Percentiles rank a stretch among this genome's conserved stretches.
Evolutionary conservation across 2,888 invertebrate genomes (phyloP).

Genomic region (Spodoptera exigua): DNA sequence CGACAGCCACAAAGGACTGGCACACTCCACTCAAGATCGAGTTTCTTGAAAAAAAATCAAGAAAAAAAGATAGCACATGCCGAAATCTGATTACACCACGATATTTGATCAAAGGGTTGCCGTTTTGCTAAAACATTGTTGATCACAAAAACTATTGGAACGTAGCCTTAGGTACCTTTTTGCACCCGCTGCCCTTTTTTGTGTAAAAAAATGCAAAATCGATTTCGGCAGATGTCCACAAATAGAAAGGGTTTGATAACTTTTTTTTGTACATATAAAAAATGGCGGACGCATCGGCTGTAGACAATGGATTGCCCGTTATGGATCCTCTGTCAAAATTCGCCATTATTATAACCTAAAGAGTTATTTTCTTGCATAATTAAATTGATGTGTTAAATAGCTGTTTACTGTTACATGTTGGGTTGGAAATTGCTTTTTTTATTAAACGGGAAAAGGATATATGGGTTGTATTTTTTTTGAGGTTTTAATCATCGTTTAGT

Average conservation of each 20-base stretch:
- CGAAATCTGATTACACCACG: conserved; percentile 87
- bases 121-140: conserved; percentile 78
- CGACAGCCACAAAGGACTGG: conserved; percentile 81
- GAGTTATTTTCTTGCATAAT: conserved; percentile 69
- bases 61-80: conserved; percentile 85
- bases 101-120: conserved; percentile 87
- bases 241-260: conserved; percentile 86
- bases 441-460: conserved; percentile 61
- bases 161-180: conserved; percentile 72
- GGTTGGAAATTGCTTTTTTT: conserved; percentile 51
- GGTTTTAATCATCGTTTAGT: conserved; percentile 27
- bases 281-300: conserved; percentile 76
- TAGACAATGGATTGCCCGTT: conserved; percentile 84
- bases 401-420: conserved; percentile 51
- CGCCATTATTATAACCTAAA: conserved; percentile 76
- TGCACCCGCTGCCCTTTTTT: conserved; percentile 82
- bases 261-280: conserved; percentile 75
- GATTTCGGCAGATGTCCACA: conserved; percentile 88
- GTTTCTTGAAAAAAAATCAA: conserved; percentile 78
- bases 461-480: conserved; percentile 35
- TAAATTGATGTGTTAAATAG: conserved; percentile 68
- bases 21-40: conserved; percentile 86
- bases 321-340: conserved; percentile 82
- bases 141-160: conserved; percentile 77
- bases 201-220: conserved; percentile 85